Evolutionary conservation across 2,113 vertebrate species (phyloP), one percentile per base, ranked within the genome.

Genomic region (Struthidea cinerea): DNA sequence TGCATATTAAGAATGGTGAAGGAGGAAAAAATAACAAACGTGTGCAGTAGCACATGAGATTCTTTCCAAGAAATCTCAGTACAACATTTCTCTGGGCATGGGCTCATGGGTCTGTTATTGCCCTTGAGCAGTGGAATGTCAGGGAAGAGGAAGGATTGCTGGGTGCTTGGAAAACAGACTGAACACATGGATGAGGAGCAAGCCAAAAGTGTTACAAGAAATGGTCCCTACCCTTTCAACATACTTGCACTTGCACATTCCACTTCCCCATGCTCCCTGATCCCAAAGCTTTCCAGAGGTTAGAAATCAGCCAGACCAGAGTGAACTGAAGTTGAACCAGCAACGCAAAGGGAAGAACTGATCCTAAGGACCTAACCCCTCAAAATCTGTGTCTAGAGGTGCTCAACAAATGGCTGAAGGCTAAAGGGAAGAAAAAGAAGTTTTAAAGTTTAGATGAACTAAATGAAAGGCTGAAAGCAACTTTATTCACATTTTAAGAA

Each of bases 31-130:
- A 86, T 30, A 96, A 89, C 69, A 69, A 92, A 75, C 24, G 56
- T 23, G 76, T 86, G 63, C 79, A 90, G 78, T 4, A 74, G 71
- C 44, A 67, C 52, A 88, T 46, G 77, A 2, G 2, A 78, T 74
- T 89, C 65, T 74, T 84, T 87, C 88, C 93, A 88, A 84, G 92
- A 96, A 94, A 89, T 68, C 65, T 87, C 76, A 89, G 16, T 6
- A 52, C 16, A 83, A 50, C 37, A 68, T 2, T 55, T 92, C 68
- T 32, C 80, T 80, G 39, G 37, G 82, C 93, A 67, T 2, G 0
- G 52, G 64, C 73, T 89, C 41, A 4, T 7, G 33, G 64, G 35
- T 56, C 85, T 86, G 71, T 44, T 44, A 55, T 3, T 75, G 86
- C 71, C 79, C 75, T 61, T 44, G 92, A 68, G 69, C 6, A 78